These are phyloP conservation scores for Pachypanchax playfairii DNA, from an alignment of 2,113 vertebrate genomes.

Conservation along the genomic window DNA sequence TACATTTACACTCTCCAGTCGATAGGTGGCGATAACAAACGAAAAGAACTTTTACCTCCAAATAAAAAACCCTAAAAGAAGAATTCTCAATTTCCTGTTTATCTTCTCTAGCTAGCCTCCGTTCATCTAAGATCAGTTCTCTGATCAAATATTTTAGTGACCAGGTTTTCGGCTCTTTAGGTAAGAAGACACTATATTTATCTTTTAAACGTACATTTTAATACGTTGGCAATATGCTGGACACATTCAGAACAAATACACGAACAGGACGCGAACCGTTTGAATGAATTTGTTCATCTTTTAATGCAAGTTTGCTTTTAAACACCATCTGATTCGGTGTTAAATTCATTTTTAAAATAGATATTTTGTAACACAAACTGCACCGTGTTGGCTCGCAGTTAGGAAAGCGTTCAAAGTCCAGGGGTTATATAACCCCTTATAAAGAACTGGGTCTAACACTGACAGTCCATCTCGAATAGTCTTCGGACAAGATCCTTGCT, in stretches of 20 bases:
- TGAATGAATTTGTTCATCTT: too few relatives aligned
- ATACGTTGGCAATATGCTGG: too few relatives aligned
- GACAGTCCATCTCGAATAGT: constrained; percentile 51
- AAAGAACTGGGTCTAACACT: constrained; percentile 21
- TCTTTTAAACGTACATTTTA: not conserved
- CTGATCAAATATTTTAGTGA: constrained; percentile 23
- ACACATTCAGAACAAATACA: too few relatives aligned
- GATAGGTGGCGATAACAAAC: not conserved
- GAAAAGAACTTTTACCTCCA: not conserved
- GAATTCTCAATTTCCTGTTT: constrained; percentile 57
- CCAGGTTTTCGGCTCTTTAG: not conserved
- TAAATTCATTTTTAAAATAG: too few relatives aligned
- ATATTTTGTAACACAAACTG: not conserved
- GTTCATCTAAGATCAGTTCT: not conserved
- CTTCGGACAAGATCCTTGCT: constrained; percentile 67
- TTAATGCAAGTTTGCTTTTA: not conserved
- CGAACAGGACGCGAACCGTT: too few relatives aligned
- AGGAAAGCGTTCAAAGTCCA: constrained; percentile 4
- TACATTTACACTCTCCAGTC: not conserved
- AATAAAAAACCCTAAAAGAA: not conserved
- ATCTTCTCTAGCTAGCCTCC: not conserved
- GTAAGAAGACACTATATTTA: constrained; percentile 25
- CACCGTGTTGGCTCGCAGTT: not conserved
- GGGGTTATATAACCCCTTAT: not conserved
- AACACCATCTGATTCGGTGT: too few relatives aligned